A percentile compares a stretch with the other conserved stretches of the same genome.
Evolutionary conservation across 92 coral and sea anemone genomes (phyloP).

Genomic region (Montipora capitata): DNA sequence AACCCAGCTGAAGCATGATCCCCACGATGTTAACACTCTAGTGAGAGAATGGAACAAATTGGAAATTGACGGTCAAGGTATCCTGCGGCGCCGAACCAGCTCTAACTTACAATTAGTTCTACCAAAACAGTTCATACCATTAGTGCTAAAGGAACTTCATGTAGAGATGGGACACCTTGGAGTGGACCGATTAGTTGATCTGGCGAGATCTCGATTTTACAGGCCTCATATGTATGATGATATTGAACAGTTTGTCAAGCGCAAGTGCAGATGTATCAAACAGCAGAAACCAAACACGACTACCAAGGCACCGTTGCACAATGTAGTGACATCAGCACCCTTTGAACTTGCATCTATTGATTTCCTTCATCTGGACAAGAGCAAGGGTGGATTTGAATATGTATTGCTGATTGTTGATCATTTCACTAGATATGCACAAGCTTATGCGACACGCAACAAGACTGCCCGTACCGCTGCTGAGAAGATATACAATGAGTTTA

Average conservation of each 20-base stretch:
- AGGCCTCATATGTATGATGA: constrained; percentile 63
- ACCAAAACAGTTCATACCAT: constrained; percentile 23
- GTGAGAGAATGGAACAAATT: constrained; percentile 42
- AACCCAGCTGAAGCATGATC: constrained; percentile 21
- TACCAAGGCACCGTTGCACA: constrained; percentile 39
- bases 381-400: too few relatives aligned
- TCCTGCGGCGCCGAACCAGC: constrained; percentile 29
- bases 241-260: constrained; percentile 55
- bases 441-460: too few relatives aligned
- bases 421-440: too few relatives aligned
- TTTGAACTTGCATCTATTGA: too few relatives aligned
- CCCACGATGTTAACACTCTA: neutral
- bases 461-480: too few relatives aligned
- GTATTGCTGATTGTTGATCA: too few relatives aligned
- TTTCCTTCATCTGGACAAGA: too few relatives aligned
- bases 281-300: constrained; percentile 38
- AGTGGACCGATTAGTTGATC: constrained; percentile 45
- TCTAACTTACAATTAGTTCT: constrained; percentile 37
- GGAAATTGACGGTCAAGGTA: constrained; percentile 37
- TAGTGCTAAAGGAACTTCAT: constrained; percentile 62
- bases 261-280: constrained; percentile 42
- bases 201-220: constrained; percentile 53
- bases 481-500: too few relatives aligned
- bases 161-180: constrained; percentile 65
- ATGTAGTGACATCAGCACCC: constrained; percentile 8